Conservation (phyloP, 2,797 vertebrate genomes). For the Phrynocephalus guinanensis region DNA sequence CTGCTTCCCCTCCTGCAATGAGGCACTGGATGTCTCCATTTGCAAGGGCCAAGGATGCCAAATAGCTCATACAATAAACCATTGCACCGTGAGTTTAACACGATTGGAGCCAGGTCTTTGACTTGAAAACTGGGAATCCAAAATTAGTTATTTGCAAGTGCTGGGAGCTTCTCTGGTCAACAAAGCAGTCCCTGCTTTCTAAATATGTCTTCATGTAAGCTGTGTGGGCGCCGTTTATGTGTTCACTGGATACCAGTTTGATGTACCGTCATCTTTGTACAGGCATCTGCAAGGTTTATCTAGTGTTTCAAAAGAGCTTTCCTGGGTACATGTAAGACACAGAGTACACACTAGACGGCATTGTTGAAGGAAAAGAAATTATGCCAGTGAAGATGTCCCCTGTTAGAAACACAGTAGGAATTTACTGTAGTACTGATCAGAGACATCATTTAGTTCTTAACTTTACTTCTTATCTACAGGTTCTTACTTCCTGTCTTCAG, state of each 20-base stretch:
- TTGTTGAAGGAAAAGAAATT: neutral
- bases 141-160: neutral
- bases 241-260: neutral
- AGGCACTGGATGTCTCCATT: no score
- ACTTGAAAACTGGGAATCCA: neutral
- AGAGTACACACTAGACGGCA: no score
- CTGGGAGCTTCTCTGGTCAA: no score
- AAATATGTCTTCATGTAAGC: no score
- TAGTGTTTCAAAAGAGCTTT: neutral
- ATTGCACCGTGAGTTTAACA: no score
- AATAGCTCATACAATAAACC: no score
- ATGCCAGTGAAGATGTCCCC: neutral
- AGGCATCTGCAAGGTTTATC: neutral
- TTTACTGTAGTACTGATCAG: neutral
- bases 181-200: no score
- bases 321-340: neutral
- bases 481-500: neutral
- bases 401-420: neutral
- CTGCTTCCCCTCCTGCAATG: no score
- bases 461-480: conserved; percentile 8
- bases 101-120: no score
- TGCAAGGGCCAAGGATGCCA: no score
- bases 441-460: neutral
- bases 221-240: no score
- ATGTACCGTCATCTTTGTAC: neutral